Evolutionary conservation across 2,797 vertebrate species (phyloP).

Genomic region (Sardinella longiceps): DNA sequence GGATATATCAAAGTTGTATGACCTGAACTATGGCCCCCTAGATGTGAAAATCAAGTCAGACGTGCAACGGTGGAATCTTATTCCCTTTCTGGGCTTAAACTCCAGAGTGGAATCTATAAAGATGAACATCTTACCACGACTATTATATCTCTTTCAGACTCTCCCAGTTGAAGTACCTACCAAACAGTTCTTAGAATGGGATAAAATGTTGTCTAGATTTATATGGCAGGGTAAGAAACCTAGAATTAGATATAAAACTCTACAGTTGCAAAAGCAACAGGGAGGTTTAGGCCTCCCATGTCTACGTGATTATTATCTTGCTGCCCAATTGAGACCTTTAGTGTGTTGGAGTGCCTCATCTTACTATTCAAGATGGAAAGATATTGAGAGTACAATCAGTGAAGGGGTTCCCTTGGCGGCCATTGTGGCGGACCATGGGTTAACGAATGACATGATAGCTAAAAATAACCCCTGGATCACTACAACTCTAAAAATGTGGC

Average conservation of each 20-base stretch:
- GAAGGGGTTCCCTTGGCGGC: not conserved
- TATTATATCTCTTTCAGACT: too few species aligned
- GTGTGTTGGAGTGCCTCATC: not conserved
- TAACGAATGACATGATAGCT: not conserved
- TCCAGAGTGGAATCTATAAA: too few species aligned
- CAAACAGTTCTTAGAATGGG: too few species aligned
- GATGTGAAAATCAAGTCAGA: too few species aligned
- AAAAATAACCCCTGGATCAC: conserved; percentile 4
- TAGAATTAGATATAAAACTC: not conserved
- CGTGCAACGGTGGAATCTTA: too few species aligned
- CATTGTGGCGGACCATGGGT: not conserved
- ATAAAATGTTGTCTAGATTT: too few species aligned
- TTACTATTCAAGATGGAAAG: too few species aligned
- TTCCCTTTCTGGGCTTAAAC: too few species aligned
- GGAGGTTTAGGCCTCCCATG: not conserved
- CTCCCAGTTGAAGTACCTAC: too few species aligned
- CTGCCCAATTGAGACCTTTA: not conserved
- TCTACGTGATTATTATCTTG: not conserved
- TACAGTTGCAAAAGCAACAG: not conserved
- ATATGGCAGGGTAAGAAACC: not conserved
- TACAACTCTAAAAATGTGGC: too few species aligned
- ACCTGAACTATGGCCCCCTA: too few species aligned
- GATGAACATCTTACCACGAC: too few species aligned
- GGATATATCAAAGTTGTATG: not conserved
- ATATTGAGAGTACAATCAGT: not conserved